Base-by-base conservation (phyloP, 2,888 invertebrate genomes). In the Drosophila borealis region DNA sequence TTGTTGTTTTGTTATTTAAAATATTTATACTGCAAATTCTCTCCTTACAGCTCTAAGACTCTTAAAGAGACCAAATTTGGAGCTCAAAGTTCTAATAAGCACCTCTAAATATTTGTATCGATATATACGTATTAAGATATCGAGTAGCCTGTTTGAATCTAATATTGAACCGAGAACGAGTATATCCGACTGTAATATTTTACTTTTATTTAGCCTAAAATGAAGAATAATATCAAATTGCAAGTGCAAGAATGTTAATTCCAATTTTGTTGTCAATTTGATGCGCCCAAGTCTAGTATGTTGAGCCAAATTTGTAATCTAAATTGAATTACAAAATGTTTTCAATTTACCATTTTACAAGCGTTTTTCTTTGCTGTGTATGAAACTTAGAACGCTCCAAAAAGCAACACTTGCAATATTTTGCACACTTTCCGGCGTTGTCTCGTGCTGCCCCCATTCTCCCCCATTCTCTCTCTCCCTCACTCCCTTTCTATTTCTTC, bases 371-470 rank as follows among this genome's bases (percentile, higher is more conserved):
- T 17, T n/a, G n/a, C 45, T 41, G 48, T 19, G 45, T 37, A 41
- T 14, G 17, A 39, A 56, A 66, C 70, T 63, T 57, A 51, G 29
- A 64, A 51, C 44, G 72, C 64, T 54, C 64, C 19, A 72, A 65
- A 64, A 49, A 68, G 19, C 76, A 56, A 11, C 25, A 13, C n/a
- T 39, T 45, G 34, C 21, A 29, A 50, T 19, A 19, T 41, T 19
- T 48, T 37, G 57, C 46, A 29, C 29, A 48, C 57, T 74, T 34
- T 44, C 8, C 33, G 33, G 39, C 10, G 9, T n/a, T 37, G 13
- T 13, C 10, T 37, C 36, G 8, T 6, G 29, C 29, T 29, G 25
- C 2, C 25, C 25, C 25, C 25, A 25, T 25, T 25, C 25, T 25
- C 6, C 8, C 29, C 8, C 2, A n/a, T n/a, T n/a, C 10, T 29